Conservation (phyloP, 2,888 invertebrate species). For the Acanthosepion esculentum region DNA sequence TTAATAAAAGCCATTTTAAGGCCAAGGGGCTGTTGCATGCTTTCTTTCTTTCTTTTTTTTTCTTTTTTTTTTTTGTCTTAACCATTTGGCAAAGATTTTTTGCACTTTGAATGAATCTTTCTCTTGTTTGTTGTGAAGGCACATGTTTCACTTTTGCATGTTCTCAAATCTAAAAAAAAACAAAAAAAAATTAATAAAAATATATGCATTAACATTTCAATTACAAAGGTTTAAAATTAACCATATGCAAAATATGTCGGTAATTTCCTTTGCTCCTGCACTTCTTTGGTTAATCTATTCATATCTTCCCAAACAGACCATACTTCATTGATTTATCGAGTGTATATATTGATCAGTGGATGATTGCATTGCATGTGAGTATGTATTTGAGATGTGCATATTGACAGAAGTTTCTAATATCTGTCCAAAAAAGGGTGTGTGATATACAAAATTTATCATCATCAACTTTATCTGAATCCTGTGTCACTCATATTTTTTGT, state of each 20-base stretch:
- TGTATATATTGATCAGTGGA: background rate
- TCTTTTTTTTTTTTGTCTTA: background rate
- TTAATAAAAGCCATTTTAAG: constrained; percentile 43
- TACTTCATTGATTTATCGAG: background rate
- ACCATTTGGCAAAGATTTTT: background rate
- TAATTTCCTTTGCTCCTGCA: constrained; percentile 33
- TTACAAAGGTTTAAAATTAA: background rate
- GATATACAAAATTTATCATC: no score
- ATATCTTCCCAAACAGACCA: background rate
- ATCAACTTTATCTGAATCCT: no score
- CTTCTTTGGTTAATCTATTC: background rate
- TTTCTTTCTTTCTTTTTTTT: background rate
- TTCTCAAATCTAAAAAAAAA: background rate
- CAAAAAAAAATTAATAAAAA: background rate
- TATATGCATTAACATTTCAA: background rate
- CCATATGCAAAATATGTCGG: constrained; percentile 25
- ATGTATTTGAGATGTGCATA: background rate
- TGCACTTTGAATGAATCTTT: constrained; percentile 22
- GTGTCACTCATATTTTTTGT: no score
- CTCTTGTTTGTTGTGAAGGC: constrained; percentile 21
- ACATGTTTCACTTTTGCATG: constrained; percentile 33
- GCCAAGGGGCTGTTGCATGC: constrained; percentile 35
- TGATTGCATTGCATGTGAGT: background rate
- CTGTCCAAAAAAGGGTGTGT: no score
- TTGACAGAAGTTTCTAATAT: no score